These are phyloP conservation scores for Ricordea florida DNA, from an alignment of 92 coral and sea anemone genomes.

Conservation along the genomic window DNA sequence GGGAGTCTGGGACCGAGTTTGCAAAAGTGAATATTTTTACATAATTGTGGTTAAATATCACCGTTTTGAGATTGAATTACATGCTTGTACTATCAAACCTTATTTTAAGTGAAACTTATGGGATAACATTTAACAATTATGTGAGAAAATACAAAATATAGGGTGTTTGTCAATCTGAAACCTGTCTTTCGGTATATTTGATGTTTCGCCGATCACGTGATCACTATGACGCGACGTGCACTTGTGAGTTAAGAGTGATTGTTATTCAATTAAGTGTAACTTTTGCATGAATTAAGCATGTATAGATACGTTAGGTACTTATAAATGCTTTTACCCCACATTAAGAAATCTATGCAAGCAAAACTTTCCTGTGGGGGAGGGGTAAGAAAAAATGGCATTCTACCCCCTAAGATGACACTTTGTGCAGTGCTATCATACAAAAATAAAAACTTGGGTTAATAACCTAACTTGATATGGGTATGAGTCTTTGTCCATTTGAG, in stretches of 20 bases:
- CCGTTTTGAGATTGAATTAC: neutral
- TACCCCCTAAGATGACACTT: slow-evolving; percentile 12
- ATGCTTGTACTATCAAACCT: neutral
- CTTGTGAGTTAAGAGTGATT: too few relatives aligned
- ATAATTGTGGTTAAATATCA: neutral
- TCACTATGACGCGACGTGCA: neutral
- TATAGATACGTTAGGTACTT: too few relatives aligned
- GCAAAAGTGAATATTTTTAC: too few relatives aligned
- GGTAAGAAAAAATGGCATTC: neutral
- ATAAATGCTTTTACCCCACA: too few relatives aligned
- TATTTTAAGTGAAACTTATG: too few relatives aligned
- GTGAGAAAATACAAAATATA: neutral
- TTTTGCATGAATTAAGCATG: neutral
- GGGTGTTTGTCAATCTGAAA: too few relatives aligned
- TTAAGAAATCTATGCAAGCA: too few relatives aligned
- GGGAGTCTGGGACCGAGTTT: too few relatives aligned
- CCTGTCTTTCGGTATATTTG: slow-evolving; percentile 12
- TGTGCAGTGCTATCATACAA: slow-evolving; percentile 12
- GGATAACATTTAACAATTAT: neutral
- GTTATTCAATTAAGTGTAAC: neutral
- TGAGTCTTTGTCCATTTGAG: too few relatives aligned
- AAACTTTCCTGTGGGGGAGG: slow-evolving; percentile 17
- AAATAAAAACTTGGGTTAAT: slow-evolving; percentile 18
- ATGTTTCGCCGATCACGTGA: slow-evolving; percentile 21
- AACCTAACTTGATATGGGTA: neutral